These are phyloP conservation scores for Syngnathus typhle DNA, from an alignment of 2,113 vertebrate species.

Conservation along the genomic window DNA sequence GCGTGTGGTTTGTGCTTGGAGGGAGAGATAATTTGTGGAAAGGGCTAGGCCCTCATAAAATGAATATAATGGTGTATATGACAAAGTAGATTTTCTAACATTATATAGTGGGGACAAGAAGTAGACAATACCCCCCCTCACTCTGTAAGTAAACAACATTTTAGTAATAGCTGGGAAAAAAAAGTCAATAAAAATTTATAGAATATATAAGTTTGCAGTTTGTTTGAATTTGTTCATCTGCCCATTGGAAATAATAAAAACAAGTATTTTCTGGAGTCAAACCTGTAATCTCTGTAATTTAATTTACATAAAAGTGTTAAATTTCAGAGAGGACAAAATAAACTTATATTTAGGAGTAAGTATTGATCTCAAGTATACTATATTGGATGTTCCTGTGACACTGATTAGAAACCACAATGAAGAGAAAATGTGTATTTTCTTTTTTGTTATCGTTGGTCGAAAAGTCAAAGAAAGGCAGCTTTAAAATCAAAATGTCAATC, in stretches of 20 bases:
- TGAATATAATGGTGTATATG: neutral
- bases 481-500: slow-evolving; percentile 59
- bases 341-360: neutral
- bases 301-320: neutral
- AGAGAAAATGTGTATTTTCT: neutral
- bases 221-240: neutral
- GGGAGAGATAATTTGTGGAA: neutral
- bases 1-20: neutral
- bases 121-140: neutral
- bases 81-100: neutral
- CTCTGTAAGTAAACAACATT: neutral
- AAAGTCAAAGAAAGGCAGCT: slow-evolving; percentile 48
- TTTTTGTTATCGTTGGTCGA: slow-evolving; percentile 16
- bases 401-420: neutral
- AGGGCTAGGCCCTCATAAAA: neutral
- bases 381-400: neutral
- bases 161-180: neutral
- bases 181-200: neutral
- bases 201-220: neutral
- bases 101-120: neutral
- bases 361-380: neutral
- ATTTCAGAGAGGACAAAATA: neutral
- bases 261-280: neutral
- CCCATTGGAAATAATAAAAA: neutral
- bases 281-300: neutral